phyloP scores from a whole-genome alignment of 2,888 invertebrate genomes.

The Sympetrum striolatum region DNA sequence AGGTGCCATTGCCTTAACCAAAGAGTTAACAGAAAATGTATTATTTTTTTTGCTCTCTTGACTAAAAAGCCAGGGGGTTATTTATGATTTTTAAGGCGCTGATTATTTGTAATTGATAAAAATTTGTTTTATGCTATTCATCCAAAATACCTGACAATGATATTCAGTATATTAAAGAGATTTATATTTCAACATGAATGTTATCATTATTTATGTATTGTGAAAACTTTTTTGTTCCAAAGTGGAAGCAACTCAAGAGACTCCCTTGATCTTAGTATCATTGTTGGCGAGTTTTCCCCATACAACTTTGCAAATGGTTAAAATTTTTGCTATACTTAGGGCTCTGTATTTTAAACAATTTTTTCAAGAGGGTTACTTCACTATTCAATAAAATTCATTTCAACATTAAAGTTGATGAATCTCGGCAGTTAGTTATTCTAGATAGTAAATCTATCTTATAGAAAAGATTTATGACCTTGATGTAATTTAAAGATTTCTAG shows the following conservation, averaged over 20 bases:
- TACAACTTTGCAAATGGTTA: not conserved
- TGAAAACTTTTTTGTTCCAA: too few relatives aligned
- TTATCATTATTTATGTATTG: not conserved
- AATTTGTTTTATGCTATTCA: not conserved
- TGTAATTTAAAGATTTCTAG: too few relatives aligned
- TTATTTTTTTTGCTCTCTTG: not conserved
- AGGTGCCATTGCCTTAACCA: constrained; percentile 25
- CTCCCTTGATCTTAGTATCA: too few relatives aligned
- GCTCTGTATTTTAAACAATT: too few relatives aligned
- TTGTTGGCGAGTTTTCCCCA: not conserved
- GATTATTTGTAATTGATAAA: constrained; percentile 13
- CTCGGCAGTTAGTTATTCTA: too few relatives aligned
- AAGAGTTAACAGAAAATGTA: not conserved
- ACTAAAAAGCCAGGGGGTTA: not conserved
- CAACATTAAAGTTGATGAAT: too few relatives aligned
- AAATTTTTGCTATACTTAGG: too few relatives aligned
- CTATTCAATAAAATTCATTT: too few relatives aligned
- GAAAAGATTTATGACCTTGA: too few relatives aligned
- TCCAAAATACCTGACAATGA: not conserved
- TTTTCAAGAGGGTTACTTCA: too few relatives aligned
- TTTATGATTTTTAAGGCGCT: not conserved
- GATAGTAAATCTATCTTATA: too few relatives aligned
- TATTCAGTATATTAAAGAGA: constrained; percentile 22
- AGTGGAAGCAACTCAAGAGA: too few relatives aligned
- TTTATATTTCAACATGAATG: not conserved